phyloP scores from a whole-genome alignment of 2,888 invertebrate species.

The Clitarchus hookeri region DNA sequence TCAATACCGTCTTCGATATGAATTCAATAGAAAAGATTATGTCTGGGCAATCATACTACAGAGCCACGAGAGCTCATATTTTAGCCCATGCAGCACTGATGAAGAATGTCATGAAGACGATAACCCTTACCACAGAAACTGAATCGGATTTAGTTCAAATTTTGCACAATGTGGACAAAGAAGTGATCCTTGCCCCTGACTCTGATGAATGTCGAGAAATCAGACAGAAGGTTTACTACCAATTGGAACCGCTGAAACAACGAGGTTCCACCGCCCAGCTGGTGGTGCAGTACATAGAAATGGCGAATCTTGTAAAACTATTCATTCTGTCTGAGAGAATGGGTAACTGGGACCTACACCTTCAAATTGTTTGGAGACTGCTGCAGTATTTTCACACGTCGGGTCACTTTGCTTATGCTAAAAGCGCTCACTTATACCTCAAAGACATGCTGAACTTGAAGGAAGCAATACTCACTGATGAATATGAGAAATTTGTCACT shows the following conservation, averaged over 20 bases:
- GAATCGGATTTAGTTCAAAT: no score
- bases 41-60: no score
- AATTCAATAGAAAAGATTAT: constrained; percentile 27
- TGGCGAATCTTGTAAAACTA: constrained; percentile 32
- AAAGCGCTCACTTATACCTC: constrained; percentile 40
- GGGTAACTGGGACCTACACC: constrained; percentile 37
- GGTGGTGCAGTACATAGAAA: constrained; percentile 36
- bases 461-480: constrained; percentile 24
- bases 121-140: no score
- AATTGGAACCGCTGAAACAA: not conserved
- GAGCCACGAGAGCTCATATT: constrained; percentile 20
- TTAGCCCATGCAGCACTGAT: no score
- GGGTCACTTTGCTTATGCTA: constrained; percentile 44
- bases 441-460: constrained; percentile 40
- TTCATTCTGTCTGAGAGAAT: constrained; percentile 33
- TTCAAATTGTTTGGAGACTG: constrained; percentile 36
- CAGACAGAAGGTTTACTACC: constrained; percentile 15
- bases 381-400: constrained; percentile 37
- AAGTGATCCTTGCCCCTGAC: no score
- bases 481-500: constrained; percentile 25
- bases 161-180: no score
- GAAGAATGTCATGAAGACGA: no score
- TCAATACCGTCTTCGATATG: constrained; percentile 15
- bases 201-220: no score
- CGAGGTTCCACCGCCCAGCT: constrained; percentile 33